phyloP scores from a whole-genome alignment of 2,888 invertebrate species.

The Pedicia rivosa region DNA sequence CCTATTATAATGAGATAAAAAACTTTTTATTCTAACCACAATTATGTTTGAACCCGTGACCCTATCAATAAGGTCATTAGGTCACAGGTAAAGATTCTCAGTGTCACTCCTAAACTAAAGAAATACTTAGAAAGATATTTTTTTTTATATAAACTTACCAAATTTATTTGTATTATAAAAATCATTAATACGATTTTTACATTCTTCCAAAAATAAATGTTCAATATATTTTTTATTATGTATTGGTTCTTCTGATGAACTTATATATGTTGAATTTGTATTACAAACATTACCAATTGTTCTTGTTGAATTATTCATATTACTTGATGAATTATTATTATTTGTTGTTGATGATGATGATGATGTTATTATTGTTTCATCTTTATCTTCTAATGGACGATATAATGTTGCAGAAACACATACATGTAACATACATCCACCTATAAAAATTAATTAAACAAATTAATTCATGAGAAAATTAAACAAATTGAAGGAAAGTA shows the following conservation, averaged over 20 bases:
- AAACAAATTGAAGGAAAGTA: not conserved
- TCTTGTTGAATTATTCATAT: conserved; percentile 1
- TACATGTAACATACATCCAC: conserved; percentile 59
- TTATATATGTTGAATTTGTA: conserved; percentile 28
- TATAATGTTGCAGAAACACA: conserved; percentile 55
- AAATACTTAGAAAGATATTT: too few relatives aligned
- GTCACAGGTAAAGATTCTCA: too few relatives aligned
- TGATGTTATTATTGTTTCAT: conserved; percentile 5
- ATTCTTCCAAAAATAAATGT: conserved; percentile 29
- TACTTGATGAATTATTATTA: conserved; percentile 1
- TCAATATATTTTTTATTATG: conserved; percentile 29
- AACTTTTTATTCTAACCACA: too few relatives aligned
- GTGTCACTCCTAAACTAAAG: too few relatives aligned
- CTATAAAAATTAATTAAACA: conserved; percentile 18
- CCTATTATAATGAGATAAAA: too few relatives aligned
- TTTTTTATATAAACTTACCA: conserved; percentile 10
- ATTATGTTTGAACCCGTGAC: too few relatives aligned
- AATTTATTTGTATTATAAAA: conserved; percentile 21
- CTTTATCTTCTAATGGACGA: conserved; percentile 32
- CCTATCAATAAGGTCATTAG: too few relatives aligned
- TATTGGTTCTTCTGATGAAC: conserved; percentile 26
- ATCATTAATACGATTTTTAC: conserved; percentile 29
- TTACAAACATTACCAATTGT: not conserved
- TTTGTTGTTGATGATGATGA: conserved; percentile 2
- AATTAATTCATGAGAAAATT: not conserved